phyloP scores from a whole-genome alignment of 1,140 invertebrate genomes.

The Apis dorsata region DNA sequence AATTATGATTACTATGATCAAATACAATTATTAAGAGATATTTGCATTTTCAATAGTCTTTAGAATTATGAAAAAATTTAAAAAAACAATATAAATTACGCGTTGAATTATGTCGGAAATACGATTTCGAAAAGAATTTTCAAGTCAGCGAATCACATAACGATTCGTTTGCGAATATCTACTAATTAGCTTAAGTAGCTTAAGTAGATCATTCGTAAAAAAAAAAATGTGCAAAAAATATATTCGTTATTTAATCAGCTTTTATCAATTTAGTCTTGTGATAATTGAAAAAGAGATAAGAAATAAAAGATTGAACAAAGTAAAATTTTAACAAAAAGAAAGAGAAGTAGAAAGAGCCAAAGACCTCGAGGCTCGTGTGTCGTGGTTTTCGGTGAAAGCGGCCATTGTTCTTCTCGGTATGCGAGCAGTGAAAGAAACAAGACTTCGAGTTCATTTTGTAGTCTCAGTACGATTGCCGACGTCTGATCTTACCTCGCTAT shows the following conservation, averaged over 20 bases:
- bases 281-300: neutral
- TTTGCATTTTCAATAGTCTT: neutral
- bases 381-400: conserved; percentile 61
- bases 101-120: conserved; percentile 26
- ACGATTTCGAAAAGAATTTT: conserved; percentile 68
- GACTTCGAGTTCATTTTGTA: neutral
- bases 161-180: conserved; percentile 53
- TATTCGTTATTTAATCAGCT: neutral
- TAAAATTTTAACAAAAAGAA: neutral
- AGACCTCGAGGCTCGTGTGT: conserved; percentile 49
- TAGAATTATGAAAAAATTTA: neutral
- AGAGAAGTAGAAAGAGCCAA: conserved; percentile 48
- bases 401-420: conserved; percentile 47
- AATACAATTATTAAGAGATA: too few species aligned
- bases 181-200: neutral
- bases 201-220: neutral
- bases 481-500: neutral
- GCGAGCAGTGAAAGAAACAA: conserved; percentile 23
- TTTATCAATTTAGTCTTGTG: conserved; percentile 2
- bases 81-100: neutral
- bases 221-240: too few species aligned
- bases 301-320: neutral
- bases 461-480: neutral
- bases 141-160: conserved; percentile 73
- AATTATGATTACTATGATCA: too few species aligned